phyloP scores from a whole-genome alignment of 1,140 invertebrate genomes.

The Euglossa dilemma region DNA sequence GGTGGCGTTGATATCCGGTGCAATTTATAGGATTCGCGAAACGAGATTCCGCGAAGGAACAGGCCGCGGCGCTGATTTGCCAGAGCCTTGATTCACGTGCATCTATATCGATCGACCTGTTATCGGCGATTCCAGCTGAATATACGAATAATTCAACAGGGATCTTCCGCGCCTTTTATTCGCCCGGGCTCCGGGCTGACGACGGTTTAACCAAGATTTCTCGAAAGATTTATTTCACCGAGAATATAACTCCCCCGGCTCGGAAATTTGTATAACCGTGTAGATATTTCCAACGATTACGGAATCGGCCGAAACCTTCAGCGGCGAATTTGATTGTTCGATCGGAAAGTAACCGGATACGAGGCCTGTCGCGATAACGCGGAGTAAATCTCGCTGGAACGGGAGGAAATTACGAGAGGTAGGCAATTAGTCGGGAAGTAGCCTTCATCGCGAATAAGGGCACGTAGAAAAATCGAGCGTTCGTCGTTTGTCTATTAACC shows the following conservation, averaged over 20 bases:
- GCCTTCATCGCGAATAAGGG: too few relatives aligned
- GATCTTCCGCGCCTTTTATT: background rate
- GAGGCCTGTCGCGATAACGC: background rate
- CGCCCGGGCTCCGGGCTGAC: background rate
- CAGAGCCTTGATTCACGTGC: background rate
- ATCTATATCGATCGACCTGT: background rate
- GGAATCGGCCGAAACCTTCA: too few relatives aligned
- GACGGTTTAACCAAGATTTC: background rate
- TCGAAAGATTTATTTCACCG: background rate
- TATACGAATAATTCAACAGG: background rate
- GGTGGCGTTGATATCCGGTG: background rate
- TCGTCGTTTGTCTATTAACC: too few relatives aligned
- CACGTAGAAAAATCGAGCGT: too few relatives aligned
- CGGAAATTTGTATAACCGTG: background rate
- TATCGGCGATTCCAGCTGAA: background rate
- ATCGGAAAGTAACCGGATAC: background rate
- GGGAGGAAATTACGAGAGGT: too few relatives aligned
- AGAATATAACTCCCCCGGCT: background rate
- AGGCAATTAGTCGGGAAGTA: too few relatives aligned
- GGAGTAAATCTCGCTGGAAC: background rate
- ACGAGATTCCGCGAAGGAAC: constrained; percentile 26
- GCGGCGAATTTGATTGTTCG: background rate
- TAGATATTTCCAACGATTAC: background rate
- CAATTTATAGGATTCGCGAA: constrained; percentile 18
- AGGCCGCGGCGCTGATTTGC: background rate